Evolutionary conservation across 2,113 vertebrate genomes (phyloP), one percentile per base, ranked within the genome.

Genomic region (Brachyhypopomus gauderio): DNA sequence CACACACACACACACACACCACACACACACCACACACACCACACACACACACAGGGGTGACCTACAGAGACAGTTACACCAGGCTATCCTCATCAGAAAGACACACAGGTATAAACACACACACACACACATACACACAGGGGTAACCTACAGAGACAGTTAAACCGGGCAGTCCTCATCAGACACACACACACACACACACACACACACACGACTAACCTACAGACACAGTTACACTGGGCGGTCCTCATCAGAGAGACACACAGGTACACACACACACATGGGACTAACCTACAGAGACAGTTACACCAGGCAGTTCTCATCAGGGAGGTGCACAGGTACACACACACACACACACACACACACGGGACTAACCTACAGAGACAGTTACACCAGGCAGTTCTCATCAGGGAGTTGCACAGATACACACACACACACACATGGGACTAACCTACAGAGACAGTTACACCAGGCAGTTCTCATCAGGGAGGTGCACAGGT

Each of bases 231-330:
- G 30, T 30, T 30, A 30, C 30, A 30, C 1, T 30, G 30, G 30
- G 30, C 30, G 3, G 30, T 30, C 3, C 30, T 30, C 30, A 30
- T 30, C 30, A 30, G 30, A 3, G 30, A 30, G 30, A 30, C 30
- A 3, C 30, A 30, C 30, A 30, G 30, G 30, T 30, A 30, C 30
- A 30, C 30, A 30, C 30, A 30, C 30, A 30, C 30, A 30, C 30
- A 30, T 77, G 94, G 95, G 69, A 95, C 91, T 45, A 94, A 92
- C 74, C 93, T 94, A 71, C 95, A 97, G 38, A 94, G 95, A 77
- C 95, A 95, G 92, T 95, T 98, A 78, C 97, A 97, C 89, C 92
- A 96, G 72, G 96, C 96, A 14, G 96, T 99, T 86, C 89, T 99
- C 88, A 95, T 98, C 87, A 94, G 94, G 89, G 96, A 95, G 91